phyloP scores from a whole-genome alignment of 2,888 invertebrate genomes.

The Leptarthrus brevirostris region DNA sequence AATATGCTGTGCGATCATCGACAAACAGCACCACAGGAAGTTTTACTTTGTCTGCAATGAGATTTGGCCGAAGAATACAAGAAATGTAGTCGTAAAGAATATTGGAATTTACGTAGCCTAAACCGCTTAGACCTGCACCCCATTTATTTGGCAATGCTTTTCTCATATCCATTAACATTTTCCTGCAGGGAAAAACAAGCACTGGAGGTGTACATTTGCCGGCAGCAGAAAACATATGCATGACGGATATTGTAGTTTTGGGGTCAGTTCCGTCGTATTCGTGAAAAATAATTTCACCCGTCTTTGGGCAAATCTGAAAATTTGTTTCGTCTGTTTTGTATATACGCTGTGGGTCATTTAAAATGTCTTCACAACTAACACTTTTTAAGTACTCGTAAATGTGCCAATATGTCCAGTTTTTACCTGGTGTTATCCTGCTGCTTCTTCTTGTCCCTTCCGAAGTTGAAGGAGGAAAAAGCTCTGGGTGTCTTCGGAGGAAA shows the following conservation, averaged over 20 bases:
- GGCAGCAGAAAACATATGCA: background rate
- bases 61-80: background rate
- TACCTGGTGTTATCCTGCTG: background rate
- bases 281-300: background rate
- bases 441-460: background rate
- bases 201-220: background rate
- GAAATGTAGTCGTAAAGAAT: background rate
- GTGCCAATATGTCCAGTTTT: background rate
- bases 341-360: background rate
- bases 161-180: background rate
- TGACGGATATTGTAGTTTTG: background rate
- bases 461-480: background rate
- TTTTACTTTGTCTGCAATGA: background rate
- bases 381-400: background rate
- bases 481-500: background rate
- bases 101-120: background rate
- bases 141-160: background rate
- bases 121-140: background rate
- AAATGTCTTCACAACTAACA: background rate
- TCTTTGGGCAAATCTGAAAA: constrained; percentile 20
- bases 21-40: background rate
- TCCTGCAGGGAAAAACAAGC: background rate
- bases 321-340: constrained; percentile 32
- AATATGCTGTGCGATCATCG: background rate
- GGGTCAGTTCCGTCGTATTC: background rate